Conservation (phyloP, 1,140 invertebrate species). For the Elysia chlorotica region DNA sequence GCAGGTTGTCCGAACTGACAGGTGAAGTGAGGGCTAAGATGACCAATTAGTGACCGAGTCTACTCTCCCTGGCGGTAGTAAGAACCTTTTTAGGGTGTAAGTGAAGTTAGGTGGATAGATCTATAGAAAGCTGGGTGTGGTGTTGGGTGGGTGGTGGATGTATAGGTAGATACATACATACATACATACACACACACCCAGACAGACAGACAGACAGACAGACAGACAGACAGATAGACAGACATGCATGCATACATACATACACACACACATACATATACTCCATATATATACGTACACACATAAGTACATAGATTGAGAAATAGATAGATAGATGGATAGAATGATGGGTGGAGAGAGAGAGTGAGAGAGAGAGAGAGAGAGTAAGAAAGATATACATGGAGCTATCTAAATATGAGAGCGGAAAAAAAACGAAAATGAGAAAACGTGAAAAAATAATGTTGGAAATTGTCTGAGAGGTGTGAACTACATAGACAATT, state of each 20-base stretch:
- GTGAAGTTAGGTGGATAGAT: background rate
- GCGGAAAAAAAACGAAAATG: too few relatives aligned
- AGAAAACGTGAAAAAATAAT: background rate
- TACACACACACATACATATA: background rate
- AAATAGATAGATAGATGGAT: background rate
- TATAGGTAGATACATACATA: background rate
- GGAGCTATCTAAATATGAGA: background rate
- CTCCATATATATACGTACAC: background rate
- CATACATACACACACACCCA: background rate
- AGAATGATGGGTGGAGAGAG: background rate
- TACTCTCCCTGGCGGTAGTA: too few relatives aligned
- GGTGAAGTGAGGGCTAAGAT: background rate
- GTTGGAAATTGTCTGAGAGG: background rate
- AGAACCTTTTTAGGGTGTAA: too few relatives aligned
- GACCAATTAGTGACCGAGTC: too few relatives aligned
- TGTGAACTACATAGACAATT: background rate
- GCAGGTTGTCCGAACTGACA: too few relatives aligned
- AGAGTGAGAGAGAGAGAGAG: background rate
- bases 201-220: background rate
- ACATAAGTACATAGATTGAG: background rate
- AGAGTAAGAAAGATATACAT: background rate
- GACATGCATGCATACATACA: background rate
- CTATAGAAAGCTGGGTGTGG: too few relatives aligned
- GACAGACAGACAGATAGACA: background rate
- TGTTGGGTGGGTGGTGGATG: background rate